Conservation (phyloP, 2,113 vertebrate genomes). For the Girardinichthys multiradiatus region DNA sequence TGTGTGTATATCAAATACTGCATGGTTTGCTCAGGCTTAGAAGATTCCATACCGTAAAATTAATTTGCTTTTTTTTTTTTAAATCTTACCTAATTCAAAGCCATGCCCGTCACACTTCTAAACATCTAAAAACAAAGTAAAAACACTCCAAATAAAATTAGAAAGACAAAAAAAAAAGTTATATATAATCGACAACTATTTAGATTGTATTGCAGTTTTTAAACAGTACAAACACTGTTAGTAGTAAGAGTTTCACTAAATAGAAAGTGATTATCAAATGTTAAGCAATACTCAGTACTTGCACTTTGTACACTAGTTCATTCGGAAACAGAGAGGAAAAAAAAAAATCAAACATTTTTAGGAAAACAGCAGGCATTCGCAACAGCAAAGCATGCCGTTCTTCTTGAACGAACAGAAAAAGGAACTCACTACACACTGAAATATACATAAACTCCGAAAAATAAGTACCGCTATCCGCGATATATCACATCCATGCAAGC, state of each 20-base stretch:
- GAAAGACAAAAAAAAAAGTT: constrained; percentile 73
- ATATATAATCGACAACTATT: constrained; percentile 83
- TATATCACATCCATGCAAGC: constrained; percentile 78
- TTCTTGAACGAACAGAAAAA: constrained; percentile 83
- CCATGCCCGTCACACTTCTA: constrained; percentile 91
- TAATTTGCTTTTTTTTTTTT: constrained; percentile 86
- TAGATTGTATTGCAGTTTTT: constrained; percentile 95
- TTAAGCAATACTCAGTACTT: constrained; percentile 91
- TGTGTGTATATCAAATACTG: constrained; percentile 94
- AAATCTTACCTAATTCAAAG: constrained; percentile 89
- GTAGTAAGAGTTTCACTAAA: constrained; percentile 86
- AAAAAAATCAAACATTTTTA: constrained; percentile 41
- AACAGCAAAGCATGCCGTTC: constrained; percentile 90
- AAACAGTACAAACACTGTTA: constrained; percentile 91
- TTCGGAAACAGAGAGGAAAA: constrained; percentile 67
- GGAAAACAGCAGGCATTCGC: constrained; percentile 86
- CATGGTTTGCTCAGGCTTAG: constrained; percentile 95
- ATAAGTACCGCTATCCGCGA: constrained; percentile 86
- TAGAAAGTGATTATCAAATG: constrained; percentile 93
- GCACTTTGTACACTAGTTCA: constrained; percentile 90
- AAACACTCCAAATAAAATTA: constrained; percentile 80
- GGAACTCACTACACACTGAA: constrained; percentile 82
- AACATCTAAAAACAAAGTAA: constrained; percentile 83
- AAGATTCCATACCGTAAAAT: constrained; percentile 90
- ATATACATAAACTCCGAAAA: constrained; percentile 89